A percentile compares a stretch with the other conserved stretches of the same genome.
Evolutionary conservation across 2,797 vertebrate species (phyloP).

Genomic region (Falco biarmicus): DNA sequence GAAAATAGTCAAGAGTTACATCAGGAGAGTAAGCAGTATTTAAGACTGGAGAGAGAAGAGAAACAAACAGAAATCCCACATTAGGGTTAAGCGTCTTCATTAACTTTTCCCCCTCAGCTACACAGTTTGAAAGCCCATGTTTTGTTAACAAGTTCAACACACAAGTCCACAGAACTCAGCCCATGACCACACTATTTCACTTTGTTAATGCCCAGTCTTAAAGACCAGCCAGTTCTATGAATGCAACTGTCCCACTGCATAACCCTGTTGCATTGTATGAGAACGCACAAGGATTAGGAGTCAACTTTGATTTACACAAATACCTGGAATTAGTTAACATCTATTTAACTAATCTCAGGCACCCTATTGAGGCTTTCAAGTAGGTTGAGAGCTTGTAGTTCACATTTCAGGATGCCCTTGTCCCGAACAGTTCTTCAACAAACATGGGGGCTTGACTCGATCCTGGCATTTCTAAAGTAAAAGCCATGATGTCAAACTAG

Average conservation of each 20-base stretch:
- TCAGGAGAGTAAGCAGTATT: not conserved
- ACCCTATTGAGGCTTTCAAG: not conserved
- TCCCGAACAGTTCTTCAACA: not conserved
- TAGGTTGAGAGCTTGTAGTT: not conserved
- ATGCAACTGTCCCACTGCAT: not conserved
- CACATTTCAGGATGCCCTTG: not conserved
- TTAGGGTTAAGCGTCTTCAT: accelerated
- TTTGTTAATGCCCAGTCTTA: not conserved
- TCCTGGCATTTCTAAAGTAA: not conserved
- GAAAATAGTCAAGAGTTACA: not conserved
- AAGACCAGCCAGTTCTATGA: not conserved
- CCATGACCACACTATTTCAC: accelerated
- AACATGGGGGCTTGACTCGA: accelerated
- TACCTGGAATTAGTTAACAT: not conserved
- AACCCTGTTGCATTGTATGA: accelerated
- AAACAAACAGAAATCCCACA: not conserved
- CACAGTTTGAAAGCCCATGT: not conserved
- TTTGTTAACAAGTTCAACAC: not conserved
- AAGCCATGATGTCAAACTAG: not conserved
- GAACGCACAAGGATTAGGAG: accelerated
- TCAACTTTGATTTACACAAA: not conserved
- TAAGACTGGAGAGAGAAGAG: accelerated
- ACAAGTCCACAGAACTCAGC: accelerated
- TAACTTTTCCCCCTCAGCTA: not conserved
- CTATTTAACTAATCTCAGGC: not conserved